Percentiles rank a stretch among this genome's conserved stretches.
Conservation (phyloP, 2,888 invertebrate species). For the Drosophila dives region DNA sequence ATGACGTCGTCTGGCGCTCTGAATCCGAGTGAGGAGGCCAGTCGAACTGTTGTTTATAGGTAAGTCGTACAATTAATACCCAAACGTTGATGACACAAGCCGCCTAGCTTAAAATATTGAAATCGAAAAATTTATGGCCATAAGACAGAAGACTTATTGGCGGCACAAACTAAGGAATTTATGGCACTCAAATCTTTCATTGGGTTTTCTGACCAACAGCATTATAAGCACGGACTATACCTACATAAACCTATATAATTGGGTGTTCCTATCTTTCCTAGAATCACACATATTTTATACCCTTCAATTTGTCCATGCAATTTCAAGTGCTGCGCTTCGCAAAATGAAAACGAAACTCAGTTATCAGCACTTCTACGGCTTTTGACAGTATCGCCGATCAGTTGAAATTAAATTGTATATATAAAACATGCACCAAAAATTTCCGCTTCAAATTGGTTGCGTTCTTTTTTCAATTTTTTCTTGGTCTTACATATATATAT, state of each 20-base stretch:
- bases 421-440: conserved; percentile 29
- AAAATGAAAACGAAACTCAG: conserved; percentile 43
- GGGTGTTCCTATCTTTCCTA: conserved; percentile 40
- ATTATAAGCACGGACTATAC: conserved; percentile 12
- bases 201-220: conserved; percentile 38
- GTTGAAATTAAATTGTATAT: conserved; percentile 46
- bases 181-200: conserved; percentile 44
- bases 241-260: conserved; percentile 1
- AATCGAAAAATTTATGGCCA: conserved; percentile 58
- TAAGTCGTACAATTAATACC: conserved; percentile 66
- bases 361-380: conserved; percentile 59
- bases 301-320: conserved; percentile 72
- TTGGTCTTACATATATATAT: background rate
- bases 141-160: conserved; percentile 72
- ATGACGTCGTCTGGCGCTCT: conserved; percentile 26
- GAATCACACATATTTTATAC: conserved; percentile 47
- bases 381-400: conserved; percentile 72
- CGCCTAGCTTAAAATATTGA: conserved; percentile 58
- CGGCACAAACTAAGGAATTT: conserved; percentile 62
- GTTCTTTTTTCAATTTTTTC: conserved; percentile 13
- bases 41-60: conserved; percentile 25
- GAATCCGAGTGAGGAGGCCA: conserved; percentile 11
- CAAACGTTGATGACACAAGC: conserved; percentile 66
- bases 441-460: conserved; percentile 27
- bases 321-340: conserved; percentile 46